Evolutionary conservation across 1,140 invertebrate genomes (phyloP).

Genomic region (Samia ricini): DNA sequence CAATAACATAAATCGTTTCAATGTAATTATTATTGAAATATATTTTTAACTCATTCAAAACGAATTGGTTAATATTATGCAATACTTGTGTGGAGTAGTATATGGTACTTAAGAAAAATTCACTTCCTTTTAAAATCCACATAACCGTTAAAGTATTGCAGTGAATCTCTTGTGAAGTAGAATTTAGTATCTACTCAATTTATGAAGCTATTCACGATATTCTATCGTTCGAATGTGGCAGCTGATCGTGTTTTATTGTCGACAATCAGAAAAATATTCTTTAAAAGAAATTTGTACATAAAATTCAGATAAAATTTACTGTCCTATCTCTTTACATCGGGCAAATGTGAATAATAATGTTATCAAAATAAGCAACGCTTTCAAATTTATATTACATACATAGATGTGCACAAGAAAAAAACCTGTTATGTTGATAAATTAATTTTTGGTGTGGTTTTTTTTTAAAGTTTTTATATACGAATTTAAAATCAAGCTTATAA

Average conservation of each 20-base stretch:
- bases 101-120: not conserved
- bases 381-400: no score
- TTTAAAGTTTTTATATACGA: no score
- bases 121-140: not conserved
- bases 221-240: conserved; percentile 9
- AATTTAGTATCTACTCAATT: not conserved
- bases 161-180: not conserved
- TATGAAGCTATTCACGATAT: conserved; percentile 5
- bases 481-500: no score
- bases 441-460: no score
- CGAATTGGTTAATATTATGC: not conserved
- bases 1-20: no score
- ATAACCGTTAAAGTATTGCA: not conserved
- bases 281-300: conserved; percentile 14
- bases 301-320: conserved; percentile 17
- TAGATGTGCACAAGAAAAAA: no score
- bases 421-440: no score
- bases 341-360: not conserved
- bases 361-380: no score
- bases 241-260: conserved; percentile 12
- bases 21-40: not conserved
- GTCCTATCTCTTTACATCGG: not conserved
- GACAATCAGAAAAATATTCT: conserved; percentile 7
- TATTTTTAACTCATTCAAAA: not conserved
- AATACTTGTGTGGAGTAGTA: not conserved